Evolutionary conservation across 2,888 invertebrate species (phyloP).

Genomic region (Mesorhabditis sp.): DNA sequence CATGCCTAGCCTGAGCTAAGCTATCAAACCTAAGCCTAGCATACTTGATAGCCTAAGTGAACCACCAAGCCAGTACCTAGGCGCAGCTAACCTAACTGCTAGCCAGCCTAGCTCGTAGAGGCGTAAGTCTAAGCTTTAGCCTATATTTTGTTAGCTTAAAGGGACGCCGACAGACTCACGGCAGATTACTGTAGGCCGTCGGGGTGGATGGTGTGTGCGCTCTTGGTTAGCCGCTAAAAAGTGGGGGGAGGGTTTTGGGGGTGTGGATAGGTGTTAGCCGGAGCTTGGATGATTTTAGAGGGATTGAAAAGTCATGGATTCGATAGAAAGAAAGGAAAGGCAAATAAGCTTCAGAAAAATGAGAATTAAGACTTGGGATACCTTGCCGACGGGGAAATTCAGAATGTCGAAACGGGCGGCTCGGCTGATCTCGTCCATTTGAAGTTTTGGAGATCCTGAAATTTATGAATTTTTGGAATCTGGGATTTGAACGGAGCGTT

Average conservation of each 20-base stretch:
- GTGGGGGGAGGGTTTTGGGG: background rate
- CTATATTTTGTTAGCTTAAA: too few relatives aligned
- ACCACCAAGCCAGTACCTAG: too few relatives aligned
- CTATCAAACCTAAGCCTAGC: too few relatives aligned
- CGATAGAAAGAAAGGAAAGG: slow-evolving; percentile 1
- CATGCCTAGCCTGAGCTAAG: too few relatives aligned
- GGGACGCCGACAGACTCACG: background rate
- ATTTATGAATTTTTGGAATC: too few relatives aligned
- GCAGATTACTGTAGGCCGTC: background rate
- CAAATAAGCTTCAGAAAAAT: background rate
- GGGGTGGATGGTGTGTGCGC: background rate
- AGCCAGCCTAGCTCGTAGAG: too few relatives aligned
- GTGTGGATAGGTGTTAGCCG: background rate
- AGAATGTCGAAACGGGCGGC: slow-evolving; percentile 39
- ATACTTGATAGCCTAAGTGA: too few relatives aligned
- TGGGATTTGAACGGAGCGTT: too few relatives aligned
- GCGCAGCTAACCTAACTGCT: too few relatives aligned
- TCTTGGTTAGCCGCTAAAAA: background rate
- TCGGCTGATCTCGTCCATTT: slow-evolving; percentile 62
- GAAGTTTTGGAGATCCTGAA: slow-evolving; percentile 70
- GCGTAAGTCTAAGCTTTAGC: too few relatives aligned
- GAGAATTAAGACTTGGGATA: slow-evolving; percentile 10
- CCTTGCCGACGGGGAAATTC: slow-evolving; percentile 28
- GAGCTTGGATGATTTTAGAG: background rate
- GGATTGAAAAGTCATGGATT: background rate